Conservation (phyloP, 53 echinoderm and acorn worm species). For the Actinopyga echinites region DNA sequence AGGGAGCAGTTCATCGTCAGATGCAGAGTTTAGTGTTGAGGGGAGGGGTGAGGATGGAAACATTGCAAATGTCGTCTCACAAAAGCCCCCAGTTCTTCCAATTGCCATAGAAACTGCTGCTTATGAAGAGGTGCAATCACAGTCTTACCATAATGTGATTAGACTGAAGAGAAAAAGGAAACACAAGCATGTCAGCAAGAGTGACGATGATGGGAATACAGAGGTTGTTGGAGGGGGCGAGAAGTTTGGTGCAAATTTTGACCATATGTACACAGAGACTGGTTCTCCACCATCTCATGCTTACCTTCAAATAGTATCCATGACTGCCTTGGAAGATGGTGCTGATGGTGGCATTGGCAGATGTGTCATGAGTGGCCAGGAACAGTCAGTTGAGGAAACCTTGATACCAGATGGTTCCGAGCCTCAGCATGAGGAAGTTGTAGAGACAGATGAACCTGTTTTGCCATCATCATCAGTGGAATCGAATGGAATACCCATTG, state of each 20-base stretch:
- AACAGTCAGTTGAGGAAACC: neutral
- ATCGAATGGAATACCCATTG: neutral
- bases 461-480: neutral
- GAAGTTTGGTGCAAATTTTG: neutral
- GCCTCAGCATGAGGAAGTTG: neutral
- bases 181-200: neutral
- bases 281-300: too few relatives aligned
- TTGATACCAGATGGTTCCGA: neutral
- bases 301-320: neutral
- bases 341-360: too few relatives aligned
- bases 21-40: constrained; percentile 2
- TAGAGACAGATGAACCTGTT: neutral
- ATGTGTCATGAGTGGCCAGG: too few relatives aligned
- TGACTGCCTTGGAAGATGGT: neutral
- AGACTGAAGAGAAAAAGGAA: constrained; percentile 7
- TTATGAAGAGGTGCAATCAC: constrained; percentile 20
- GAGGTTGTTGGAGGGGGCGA: neutral
- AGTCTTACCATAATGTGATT: constrained; percentile 1
- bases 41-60: neutral
- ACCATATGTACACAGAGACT: neutral
- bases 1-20: constrained; percentile 12
- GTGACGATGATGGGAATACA: neutral
- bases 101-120: constrained; percentile 9
- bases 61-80: too few relatives aligned
- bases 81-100: neutral